Conservation (phyloP, 2,113 vertebrate species). For the Lepus europaeus region DNA sequence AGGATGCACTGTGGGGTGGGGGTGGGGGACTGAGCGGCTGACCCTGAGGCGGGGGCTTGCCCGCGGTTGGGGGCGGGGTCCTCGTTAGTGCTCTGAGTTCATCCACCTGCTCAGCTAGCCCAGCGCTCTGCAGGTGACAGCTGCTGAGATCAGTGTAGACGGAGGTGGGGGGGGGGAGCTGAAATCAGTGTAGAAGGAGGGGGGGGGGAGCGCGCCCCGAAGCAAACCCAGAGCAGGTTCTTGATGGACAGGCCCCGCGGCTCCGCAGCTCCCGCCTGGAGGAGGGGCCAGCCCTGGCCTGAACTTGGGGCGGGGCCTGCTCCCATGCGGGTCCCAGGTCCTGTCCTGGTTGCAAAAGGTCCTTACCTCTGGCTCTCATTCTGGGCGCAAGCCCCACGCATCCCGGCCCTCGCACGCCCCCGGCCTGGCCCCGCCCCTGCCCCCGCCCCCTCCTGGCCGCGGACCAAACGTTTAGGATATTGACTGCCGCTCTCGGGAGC, state of each 20-base stretch:
- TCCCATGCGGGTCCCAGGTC: neutral
- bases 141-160: neutral
- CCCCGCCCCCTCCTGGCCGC: neutral
- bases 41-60: no score
- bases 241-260: no score
- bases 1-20: accelerated
- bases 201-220: neutral
- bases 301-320: no score
- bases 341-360: accelerated
- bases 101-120: neutral
- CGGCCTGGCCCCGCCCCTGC: neutral
- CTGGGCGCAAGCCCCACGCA: no score
- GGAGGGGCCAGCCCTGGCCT: no score
- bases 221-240: neutral
- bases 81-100: accelerated
- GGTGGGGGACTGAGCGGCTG: neutral
- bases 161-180: neutral
- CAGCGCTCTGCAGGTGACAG: neutral
- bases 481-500: constrained; percentile 46
- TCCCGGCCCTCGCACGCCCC: neutral
- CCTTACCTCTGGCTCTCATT: no score
- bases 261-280: neutral
- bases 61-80: accelerated
- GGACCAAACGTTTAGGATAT: constrained; percentile 47
- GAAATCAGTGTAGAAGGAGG: neutral